phyloP scores from a whole-genome alignment of 2,888 invertebrate species.

The Ennomos quercinarius region DNA sequence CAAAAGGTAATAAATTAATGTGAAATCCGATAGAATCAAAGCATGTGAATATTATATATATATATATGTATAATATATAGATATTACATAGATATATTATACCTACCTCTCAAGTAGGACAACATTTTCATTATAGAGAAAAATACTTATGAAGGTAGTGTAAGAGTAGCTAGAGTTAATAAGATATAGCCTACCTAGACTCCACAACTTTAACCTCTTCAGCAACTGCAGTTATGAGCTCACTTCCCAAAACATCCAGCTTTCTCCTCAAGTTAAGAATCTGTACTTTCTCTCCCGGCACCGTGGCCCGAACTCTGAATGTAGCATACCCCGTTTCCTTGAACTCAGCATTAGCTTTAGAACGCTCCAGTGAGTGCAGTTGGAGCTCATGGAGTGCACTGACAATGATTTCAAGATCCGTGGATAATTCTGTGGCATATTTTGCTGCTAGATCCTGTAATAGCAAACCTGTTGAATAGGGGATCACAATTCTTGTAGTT shows the following conservation, averaged over 20 bases:
- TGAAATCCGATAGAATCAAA: too few relatives aligned
- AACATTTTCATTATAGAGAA: too few relatives aligned
- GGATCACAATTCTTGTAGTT: background rate
- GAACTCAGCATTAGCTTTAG: conserved; percentile 89
- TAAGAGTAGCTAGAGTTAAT: too few relatives aligned
- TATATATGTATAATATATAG: too few relatives aligned
- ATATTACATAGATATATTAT: too few relatives aligned
- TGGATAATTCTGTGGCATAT: conserved; percentile 83
- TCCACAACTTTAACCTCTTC: conserved; percentile 68
- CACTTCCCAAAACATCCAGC: conserved; percentile 80
- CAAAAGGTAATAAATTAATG: too few relatives aligned
- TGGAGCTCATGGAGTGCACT: conserved; percentile 87
- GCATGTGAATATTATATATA: too few relatives aligned
- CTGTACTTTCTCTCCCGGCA: conserved; percentile 78
- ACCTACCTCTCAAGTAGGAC: too few relatives aligned
- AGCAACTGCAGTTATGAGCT: conserved; percentile 84
- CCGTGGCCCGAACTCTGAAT: conserved; percentile 88
- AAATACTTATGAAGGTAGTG: too few relatives aligned
- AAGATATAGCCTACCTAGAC: conserved; percentile 62
- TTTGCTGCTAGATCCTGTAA: conserved; percentile 87
- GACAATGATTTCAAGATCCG: conserved; percentile 80
- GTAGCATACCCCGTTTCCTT: conserved; percentile 90
- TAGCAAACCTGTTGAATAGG: background rate
- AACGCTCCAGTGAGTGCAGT: conserved; percentile 88
- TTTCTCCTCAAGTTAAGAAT: conserved; percentile 84